These are phyloP conservation scores for Tapirus indicus DNA, from an alignment of 2,797 vertebrate genomes.

Conservation along the genomic window DNA sequence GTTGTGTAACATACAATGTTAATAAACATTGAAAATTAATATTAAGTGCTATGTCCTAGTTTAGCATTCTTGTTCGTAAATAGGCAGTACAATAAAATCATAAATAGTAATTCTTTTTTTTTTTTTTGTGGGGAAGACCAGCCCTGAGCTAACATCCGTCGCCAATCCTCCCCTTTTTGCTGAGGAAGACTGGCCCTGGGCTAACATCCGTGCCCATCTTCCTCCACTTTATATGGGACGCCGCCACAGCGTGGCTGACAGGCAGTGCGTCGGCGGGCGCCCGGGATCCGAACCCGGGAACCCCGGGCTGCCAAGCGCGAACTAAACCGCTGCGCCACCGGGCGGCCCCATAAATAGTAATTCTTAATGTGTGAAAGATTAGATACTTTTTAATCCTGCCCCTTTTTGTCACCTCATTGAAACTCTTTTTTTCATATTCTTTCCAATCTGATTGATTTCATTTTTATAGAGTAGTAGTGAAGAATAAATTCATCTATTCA, in stretches of 20 bases:
- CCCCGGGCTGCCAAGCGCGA: too few species aligned
- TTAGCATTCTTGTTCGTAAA: slow-evolving; percentile 49
- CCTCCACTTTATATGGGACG: too few species aligned
- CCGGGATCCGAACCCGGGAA: too few species aligned
- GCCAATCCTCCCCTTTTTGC: too few species aligned
- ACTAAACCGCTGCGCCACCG: too few species aligned
- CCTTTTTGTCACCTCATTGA: background rate
- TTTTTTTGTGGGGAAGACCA: too few species aligned
- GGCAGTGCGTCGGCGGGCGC: too few species aligned
- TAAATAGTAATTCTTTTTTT: background rate
- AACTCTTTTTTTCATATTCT: background rate
- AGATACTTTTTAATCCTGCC: background rate
- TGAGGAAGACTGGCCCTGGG: too few species aligned
- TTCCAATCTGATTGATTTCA: background rate
- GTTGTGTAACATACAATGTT: background rate
- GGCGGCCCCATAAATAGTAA: background rate
- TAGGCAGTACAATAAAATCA: background rate
- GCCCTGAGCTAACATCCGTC: too few species aligned
- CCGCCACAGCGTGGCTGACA: too few species aligned
- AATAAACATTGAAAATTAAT: background rate
- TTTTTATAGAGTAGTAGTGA: slow-evolving; percentile 41
- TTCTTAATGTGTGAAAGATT: background rate
- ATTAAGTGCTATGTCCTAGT: background rate
- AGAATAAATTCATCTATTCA: background rate
- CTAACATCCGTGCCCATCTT: too few species aligned